phyloP scores from a whole-genome alignment of 92 coral and sea anemone species.

The Zoanthus gigantus region DNA sequence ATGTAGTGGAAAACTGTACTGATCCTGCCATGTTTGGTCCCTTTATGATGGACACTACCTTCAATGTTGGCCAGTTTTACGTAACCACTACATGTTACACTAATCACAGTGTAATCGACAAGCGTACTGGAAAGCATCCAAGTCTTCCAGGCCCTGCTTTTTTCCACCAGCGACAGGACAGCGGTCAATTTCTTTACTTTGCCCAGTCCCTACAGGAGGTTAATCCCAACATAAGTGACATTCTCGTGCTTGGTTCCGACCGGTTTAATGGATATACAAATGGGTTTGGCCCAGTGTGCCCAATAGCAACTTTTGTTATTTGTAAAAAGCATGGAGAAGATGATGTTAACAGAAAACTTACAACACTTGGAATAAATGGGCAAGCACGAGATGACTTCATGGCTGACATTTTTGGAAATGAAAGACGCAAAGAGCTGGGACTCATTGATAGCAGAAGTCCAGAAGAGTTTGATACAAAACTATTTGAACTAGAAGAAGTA shows the following conservation, averaged over 20 bases:
- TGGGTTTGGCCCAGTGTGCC: conserved; percentile 44
- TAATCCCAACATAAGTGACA: conserved; percentile 12
- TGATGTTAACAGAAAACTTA: conserved; percentile 39
- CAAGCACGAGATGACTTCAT: conserved; percentile 22
- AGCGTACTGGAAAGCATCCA: conserved; percentile 43
- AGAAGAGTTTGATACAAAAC: conserved; percentile 59
- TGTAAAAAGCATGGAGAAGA: conserved; percentile 62
- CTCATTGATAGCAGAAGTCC: conserved; percentile 5
- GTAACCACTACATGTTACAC: conserved; percentile 57
- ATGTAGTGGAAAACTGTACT: conserved; percentile 55
- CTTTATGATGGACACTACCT: conserved; percentile 58
- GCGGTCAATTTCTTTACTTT: conserved; percentile 59
- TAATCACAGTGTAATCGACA: conserved; percentile 53
- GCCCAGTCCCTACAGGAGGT: conserved; percentile 49
- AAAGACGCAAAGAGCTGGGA: conserved; percentile 21
- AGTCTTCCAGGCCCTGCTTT: conserved; percentile 66
- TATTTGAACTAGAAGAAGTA: not conserved
- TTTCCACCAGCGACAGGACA: conserved; percentile 56
- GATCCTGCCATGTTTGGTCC: conserved; percentile 37
- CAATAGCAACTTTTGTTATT: conserved; percentile 32
- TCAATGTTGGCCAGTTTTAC: conserved; percentile 57
- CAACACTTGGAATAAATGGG: conserved; percentile 38
- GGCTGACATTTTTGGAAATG: conserved; percentile 57
- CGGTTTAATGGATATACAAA: conserved; percentile 36
- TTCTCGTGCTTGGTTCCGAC: conserved; percentile 51